A percentile compares a stretch with the other conserved stretches of the same genome.
Conservation (phyloP, 2,888 invertebrate genomes). For the Cistogaster globosa region DNA sequence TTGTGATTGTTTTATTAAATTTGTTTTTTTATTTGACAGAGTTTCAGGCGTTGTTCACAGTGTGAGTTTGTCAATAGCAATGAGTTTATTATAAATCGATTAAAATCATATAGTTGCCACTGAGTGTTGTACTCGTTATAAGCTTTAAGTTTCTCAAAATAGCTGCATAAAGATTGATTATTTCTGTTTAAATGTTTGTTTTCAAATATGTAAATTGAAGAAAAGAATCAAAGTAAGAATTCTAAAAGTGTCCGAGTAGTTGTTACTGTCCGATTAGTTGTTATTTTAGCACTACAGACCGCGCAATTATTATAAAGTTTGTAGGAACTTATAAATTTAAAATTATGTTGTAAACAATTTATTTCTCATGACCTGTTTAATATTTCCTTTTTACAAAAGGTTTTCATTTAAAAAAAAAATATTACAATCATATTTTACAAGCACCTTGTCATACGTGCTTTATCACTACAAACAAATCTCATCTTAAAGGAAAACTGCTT, state of each 20-base stretch:
- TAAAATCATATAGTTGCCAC: conserved; percentile 10
- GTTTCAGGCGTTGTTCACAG: conserved; percentile 36
- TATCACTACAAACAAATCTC: conserved; percentile 25
- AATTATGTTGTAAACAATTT: neutral
- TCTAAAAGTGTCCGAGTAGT: no score
- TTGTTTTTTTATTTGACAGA: conserved; percentile 8
- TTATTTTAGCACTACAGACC: no score
- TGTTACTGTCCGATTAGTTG: no score
- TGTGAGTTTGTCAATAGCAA: conserved; percentile 54
- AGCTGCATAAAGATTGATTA: no score
- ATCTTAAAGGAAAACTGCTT: neutral
- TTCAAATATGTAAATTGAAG: no score
- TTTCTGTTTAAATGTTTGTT: no score
- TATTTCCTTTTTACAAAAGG: neutral
- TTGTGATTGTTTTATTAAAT: conserved; percentile 8
- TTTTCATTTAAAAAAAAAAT: no score
- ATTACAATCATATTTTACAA: neutral
- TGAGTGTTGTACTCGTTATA: no score
- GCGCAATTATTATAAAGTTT: no score
- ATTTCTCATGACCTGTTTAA: neutral
- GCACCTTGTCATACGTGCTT: conserved; percentile 34
- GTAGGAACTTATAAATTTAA: no score
- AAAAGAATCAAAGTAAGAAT: no score
- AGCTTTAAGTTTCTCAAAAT: no score
- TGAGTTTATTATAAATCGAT: conserved; percentile 52